Percentiles rank a stretch among this genome's conserved stretches.
Conservation (phyloP, 37 sponge, comb jelly and placozoan genomes). For the Bolinopsis microptera region DNA sequence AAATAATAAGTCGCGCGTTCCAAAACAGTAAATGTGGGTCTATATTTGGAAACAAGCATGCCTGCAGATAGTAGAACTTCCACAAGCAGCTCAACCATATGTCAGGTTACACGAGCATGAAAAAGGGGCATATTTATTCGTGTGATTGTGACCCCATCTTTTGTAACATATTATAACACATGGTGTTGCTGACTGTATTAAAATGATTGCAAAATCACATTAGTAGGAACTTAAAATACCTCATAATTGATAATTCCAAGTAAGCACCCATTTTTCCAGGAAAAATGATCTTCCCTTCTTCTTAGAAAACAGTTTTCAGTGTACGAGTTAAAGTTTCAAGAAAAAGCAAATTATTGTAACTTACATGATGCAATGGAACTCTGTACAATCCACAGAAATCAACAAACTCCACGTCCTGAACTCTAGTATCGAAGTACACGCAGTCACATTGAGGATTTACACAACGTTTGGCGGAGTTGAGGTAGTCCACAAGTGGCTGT, state of each 20-base stretch:
- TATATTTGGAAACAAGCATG: background rate
- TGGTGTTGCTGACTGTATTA: no score
- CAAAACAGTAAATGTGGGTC: background rate
- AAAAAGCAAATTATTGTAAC: slow-evolving; percentile 4
- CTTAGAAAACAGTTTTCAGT: background rate
- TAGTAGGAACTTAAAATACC: background rate
- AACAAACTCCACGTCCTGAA: slow-evolving; percentile 30
- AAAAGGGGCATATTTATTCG: no score
- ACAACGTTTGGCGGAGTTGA: slow-evolving; percentile 37
- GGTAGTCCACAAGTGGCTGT: slow-evolving; percentile 25
- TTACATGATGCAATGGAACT: slow-evolving; percentile 41
- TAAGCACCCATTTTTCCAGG: background rate
- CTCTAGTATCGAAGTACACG: slow-evolving; percentile 35
- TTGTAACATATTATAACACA: no score
- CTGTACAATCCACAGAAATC: slow-evolving; percentile 35
- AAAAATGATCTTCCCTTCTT: background rate
- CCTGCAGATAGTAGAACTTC: background rate
- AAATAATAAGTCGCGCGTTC: background rate
- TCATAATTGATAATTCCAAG: background rate
- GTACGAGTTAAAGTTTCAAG: background rate
- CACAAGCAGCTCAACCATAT: no score
- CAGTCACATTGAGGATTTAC: slow-evolving; percentile 27
- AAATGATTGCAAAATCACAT: no score
- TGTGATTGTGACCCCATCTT: no score
- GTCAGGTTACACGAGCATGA: no score